Percentiles rank a stretch among this genome's conserved stretches.
Conservation (phyloP, 2,888 invertebrate species). For the Drosophila demipolita region DNA sequence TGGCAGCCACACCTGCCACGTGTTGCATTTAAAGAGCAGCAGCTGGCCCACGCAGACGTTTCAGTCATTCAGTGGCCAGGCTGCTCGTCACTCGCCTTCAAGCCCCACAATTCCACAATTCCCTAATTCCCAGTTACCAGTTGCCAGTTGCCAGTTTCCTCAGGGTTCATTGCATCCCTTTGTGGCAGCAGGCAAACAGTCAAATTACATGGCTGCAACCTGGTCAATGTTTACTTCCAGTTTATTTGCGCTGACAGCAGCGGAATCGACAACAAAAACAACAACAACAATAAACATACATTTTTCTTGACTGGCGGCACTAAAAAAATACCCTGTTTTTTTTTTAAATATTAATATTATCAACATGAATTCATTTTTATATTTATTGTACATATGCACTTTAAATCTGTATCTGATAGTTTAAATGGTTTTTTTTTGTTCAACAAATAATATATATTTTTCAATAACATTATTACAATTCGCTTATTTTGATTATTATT, state of each 20-base stretch:
- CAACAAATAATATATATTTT: too few species aligned
- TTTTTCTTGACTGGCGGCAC: not conserved
- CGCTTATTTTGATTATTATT: too few species aligned
- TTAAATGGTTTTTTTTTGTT: too few species aligned
- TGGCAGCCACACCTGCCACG: conserved; percentile 72
- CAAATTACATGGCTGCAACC: conserved; percentile 72
- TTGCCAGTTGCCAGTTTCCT: conserved; percentile 5
- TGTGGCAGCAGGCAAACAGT: conserved; percentile 47
- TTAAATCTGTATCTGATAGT: not conserved
- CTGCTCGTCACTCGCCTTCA: conserved; percentile 1
- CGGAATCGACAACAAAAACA: conserved; percentile 11
- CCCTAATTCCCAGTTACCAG: conserved; percentile 1
- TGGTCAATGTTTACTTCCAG: conserved; percentile 65
- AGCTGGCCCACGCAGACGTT: conserved; percentile 42
- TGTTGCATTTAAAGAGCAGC: conserved; percentile 61
- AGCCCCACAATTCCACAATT: not conserved
- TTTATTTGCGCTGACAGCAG: conserved; percentile 61
- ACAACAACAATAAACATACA: not conserved
- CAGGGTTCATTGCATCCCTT: conserved; percentile 44
- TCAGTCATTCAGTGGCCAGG: conserved; percentile 1
- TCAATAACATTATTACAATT: too few species aligned
- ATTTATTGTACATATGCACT: not conserved
- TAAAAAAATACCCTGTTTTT: conserved; percentile 9
- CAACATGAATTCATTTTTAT: not conserved
- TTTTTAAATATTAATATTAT: not conserved